Evolutionary conservation across 2,113 vertebrate genomes (phyloP).

Genomic region (Camelus bactrianus): DNA sequence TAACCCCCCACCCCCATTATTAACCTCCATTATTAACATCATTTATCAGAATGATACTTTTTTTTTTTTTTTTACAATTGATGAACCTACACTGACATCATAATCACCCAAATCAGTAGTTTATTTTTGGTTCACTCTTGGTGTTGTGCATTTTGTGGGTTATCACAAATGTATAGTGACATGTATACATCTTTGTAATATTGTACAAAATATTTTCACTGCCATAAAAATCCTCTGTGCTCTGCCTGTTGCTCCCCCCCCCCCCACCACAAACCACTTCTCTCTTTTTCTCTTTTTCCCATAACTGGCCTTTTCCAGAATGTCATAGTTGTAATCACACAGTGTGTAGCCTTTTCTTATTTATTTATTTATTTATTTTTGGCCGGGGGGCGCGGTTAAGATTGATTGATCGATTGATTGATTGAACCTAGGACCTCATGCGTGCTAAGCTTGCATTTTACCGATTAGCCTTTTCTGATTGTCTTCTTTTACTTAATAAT

Average conservation of each 20-base stretch:
- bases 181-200: background rate
- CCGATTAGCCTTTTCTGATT: background rate
- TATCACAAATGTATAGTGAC: background rate
- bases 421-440: too few relatives aligned
- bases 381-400: too few relatives aligned
- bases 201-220: background rate
- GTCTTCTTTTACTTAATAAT: background rate
- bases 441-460: too few relatives aligned
- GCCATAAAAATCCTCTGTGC: background rate
- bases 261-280: too few relatives aligned
- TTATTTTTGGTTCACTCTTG: background rate
- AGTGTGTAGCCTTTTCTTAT: background rate
- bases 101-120: background rate
- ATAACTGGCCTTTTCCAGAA: background rate
- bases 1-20: background rate
- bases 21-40: too few relatives aligned
- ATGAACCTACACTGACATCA: background rate
- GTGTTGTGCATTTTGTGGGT: background rate
- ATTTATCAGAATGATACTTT: too few relatives aligned
- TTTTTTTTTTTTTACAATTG: background rate
- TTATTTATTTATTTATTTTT: too few relatives aligned
- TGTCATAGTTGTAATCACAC: background rate
- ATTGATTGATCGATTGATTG: too few relatives aligned
- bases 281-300: background rate
- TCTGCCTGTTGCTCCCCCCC: background rate